phyloP scores from a whole-genome alignment of 2,113 vertebrate species.

The Drymodes brunneopygia region DNA sequence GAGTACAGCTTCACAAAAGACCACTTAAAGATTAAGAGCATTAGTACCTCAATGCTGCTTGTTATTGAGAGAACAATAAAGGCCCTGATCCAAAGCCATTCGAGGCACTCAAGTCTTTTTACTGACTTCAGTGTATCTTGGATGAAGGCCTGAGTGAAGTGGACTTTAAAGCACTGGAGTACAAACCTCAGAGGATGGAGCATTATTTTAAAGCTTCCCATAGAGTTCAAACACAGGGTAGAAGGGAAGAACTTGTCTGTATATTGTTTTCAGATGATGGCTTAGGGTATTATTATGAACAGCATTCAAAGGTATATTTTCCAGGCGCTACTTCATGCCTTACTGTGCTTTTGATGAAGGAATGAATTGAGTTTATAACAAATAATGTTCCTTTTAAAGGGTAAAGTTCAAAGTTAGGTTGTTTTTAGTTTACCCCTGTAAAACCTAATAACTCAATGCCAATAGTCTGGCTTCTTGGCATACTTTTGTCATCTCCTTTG shows the following conservation, averaged over 20 bases:
- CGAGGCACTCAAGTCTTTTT: not conserved
- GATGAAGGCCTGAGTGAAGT: constrained; percentile 36
- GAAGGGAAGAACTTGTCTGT: not conserved
- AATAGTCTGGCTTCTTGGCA: not conserved
- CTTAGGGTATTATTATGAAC: not conserved
- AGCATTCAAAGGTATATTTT: not conserved
- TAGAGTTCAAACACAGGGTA: constrained; percentile 16
- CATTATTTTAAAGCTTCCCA: constrained; percentile 22
- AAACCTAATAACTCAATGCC: not conserved
- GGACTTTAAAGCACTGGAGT: not conserved
- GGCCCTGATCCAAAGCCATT: constrained; percentile 37
- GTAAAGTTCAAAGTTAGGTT: not conserved
- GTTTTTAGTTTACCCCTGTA: not conserved
- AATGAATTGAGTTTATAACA: not conserved
- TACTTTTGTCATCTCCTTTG: not conserved
- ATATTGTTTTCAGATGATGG: constrained; percentile 10
- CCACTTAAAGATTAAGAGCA: not conserved
- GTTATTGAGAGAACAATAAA: constrained; percentile 25
- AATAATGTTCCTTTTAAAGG: not conserved
- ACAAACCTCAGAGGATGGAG: constrained; percentile 13
- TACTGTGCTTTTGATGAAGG: not conserved
- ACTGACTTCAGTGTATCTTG: constrained; percentile 44
- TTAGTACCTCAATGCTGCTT: not conserved
- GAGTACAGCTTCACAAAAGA: not conserved
- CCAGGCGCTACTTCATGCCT: not conserved